phyloP scores from a whole-genome alignment of 2,888 invertebrate species.

The Acrocyrtus sp. region DNA sequence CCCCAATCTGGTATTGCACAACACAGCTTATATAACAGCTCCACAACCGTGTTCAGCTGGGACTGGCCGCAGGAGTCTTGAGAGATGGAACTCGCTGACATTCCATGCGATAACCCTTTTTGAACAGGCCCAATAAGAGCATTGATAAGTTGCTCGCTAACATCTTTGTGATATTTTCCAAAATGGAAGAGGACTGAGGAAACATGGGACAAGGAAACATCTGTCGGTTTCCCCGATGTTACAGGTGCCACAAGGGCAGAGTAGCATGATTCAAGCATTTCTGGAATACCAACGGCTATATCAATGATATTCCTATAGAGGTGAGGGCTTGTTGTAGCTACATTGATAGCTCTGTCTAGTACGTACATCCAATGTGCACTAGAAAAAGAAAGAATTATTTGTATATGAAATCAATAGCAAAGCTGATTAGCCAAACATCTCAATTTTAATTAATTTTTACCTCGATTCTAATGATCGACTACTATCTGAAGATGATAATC shows the following conservation, averaged over 20 bases:
- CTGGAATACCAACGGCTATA: conserved; percentile 75
- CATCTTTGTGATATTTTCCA: conserved; percentile 65
- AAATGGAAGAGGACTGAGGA: conserved; percentile 74
- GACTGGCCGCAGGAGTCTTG: conserved; percentile 65
- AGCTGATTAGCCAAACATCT: not conserved
- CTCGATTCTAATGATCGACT: conserved; percentile 58
- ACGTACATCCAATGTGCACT: conserved; percentile 63
- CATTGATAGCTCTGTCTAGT: conserved; percentile 59
- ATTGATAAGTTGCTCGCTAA: conserved; percentile 58
- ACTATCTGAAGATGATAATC: conserved; percentile 48
- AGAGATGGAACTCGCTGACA: conserved; percentile 50
- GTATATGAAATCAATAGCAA: not conserved
- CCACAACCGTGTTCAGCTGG: conserved; percentile 76
- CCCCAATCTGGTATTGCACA: conserved; percentile 59
- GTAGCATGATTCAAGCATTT: conserved; percentile 77
- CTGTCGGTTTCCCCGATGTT: conserved; percentile 64
- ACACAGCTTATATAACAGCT: conserved; percentile 83
- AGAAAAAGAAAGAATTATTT: conserved; percentile 9
- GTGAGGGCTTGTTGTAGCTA: conserved; percentile 35
- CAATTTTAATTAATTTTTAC: too few species aligned
- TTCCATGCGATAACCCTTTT: conserved; percentile 60
- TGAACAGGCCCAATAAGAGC: conserved; percentile 63
- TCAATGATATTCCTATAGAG: conserved; percentile 64
- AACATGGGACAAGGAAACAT: conserved; percentile 61
- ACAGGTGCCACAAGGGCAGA: conserved; percentile 78